Base-by-base conservation (phyloP, 2,888 invertebrate species). In the Metopia argyrocephala region DNA sequence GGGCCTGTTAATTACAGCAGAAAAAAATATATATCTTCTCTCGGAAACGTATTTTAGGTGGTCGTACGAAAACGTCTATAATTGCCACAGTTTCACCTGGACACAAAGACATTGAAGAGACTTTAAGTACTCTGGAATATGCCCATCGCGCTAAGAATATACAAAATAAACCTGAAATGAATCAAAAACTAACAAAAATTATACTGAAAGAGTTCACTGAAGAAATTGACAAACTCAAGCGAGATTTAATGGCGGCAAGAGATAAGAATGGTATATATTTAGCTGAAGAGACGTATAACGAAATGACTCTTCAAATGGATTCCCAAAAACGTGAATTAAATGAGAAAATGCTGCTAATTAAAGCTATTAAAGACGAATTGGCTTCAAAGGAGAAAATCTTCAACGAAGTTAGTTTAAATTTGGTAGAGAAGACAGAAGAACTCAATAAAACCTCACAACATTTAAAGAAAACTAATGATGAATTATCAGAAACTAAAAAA, bases 1-100 rank as follows among this genome's bases (percentile, higher is more conserved):
- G n/a, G n/a, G n/a, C n/a, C n/a, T n/a, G n/a, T n/a, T n/a, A n/a
- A n/a, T n/a, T n/a, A n/a, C n/a, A n/a, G n/a, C n/a, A n/a, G n/a
- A n/a, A n/a, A n/a, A n/a, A n/a, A n/a, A n/a, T n/a, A n/a, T n/a
- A n/a, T n/a, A n/a, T n/a, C n/a, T n/a, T n/a, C n/a, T n/a, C n/a
- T n/a, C n/a, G n/a, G n/a, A n/a, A n/a, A n/a, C n/a, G n/a, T n/a
- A n/a, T n/a, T n/a, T n/a, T n/a, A 85, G 99, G 99, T 20, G 99
- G 99, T 0, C 93, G 96, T 28, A 98, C 99, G 0, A 99, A 98
- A 91, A 99, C 99, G 0, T 97, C 97, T 0, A 97, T 99, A 84
- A 98, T 99, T 83, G 98, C 98, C 0, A 99, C 98, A 2, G 93
- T 99, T 52, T 98, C 98, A 0, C 98, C 98, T 0, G 95, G 97